Base-by-base conservation (phyloP, 1,140 invertebrate species). In the Heliconius melpomene region DNA sequence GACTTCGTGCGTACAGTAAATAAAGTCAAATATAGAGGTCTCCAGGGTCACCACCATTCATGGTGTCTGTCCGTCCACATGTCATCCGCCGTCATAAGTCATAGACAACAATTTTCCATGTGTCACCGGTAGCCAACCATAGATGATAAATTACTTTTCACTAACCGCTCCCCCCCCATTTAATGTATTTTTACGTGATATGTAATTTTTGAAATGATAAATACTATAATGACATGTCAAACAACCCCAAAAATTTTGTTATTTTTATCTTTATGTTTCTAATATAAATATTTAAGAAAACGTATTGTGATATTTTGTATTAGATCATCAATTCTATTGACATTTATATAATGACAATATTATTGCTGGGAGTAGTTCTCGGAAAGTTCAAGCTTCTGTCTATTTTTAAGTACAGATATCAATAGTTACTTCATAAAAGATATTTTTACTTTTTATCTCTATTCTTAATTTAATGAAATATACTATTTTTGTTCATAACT, bases 71-170 rank as follows among this genome's bases (percentile, higher is more conserved):
- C 79, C 75, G 83, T 70, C 78, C 79, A 85, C 83, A 84, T 86
- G 85, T 88, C 88, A 85, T 73, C 76, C 76, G 74, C 79, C 83
- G 80, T 85, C 88, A 91, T 92, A 88, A 90, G 80, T 92, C 90
- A 91, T 86, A 75, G 76, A 79, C 84, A 83, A 88, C 88, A 89
- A 88, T 90, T 88, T 90, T 90, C 88, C 87, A 87, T 88, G 83
- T 90, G 88, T 89, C 89, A 86, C 83, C 77, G 75, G 79, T 88
- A 89, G 79, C 79, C 81, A 76, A 86, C 75, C 79, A 82, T 83
- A 75, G 74, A 81, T 84, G 80, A 83, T 85, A 82, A 83, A 80
- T 85, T 80, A 81, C 75, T 78, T 78, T 71, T 50, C 16, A 76
- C 75, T 80, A 77, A 77, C 72, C 29, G 72, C 71, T 74, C 72